Conservation (phyloP, 2,888 invertebrate species). For the Eustalomyia histrio region DNA sequence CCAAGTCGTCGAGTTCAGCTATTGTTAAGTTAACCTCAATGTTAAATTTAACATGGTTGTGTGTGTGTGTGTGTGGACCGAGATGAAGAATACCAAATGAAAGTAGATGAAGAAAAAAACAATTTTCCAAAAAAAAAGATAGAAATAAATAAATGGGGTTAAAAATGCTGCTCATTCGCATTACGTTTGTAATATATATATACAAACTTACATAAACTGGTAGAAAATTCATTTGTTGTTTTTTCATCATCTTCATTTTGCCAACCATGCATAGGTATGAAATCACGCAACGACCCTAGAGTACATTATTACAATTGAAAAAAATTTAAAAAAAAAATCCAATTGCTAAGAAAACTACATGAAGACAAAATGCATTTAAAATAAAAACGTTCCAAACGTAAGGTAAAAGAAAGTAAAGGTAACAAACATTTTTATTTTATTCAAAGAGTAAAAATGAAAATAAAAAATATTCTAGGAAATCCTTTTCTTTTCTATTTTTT, state of each 20-base stretch:
- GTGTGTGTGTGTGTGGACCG: conserved; percentile 14
- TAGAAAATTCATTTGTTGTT: background rate
- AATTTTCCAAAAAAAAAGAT: conserved; percentile 32
- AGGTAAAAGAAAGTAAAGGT: conserved; percentile 41
- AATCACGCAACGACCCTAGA: conserved; percentile 60
- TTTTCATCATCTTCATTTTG: background rate
- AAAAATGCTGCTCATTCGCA: conserved; percentile 49
- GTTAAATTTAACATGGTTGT: conserved; percentile 52
- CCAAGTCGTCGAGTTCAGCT: conserved; percentile 62
- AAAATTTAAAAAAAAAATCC: conserved; percentile 20
- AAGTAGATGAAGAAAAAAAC: conserved; percentile 29
- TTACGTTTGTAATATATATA: conserved; percentile 11
- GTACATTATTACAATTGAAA: conserved; percentile 64
- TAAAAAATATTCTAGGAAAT: conserved; percentile 23
- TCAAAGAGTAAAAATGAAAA: background rate
- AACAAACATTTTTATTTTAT: conserved; percentile 27
- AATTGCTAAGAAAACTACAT: conserved; percentile 11
- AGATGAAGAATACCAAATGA: conserved; percentile 18
- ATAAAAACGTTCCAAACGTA: background rate
- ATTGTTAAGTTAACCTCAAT: conserved; percentile 67
- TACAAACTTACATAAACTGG: background rate
- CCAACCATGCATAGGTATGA: conserved; percentile 26
- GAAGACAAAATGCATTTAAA: conserved; percentile 37
- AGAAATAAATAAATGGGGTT: conserved; percentile 41
- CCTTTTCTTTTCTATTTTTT: conserved; percentile 13